phyloP scores from a whole-genome alignment of 1,140 invertebrate species.

The Neodiprion pinetum region DNA sequence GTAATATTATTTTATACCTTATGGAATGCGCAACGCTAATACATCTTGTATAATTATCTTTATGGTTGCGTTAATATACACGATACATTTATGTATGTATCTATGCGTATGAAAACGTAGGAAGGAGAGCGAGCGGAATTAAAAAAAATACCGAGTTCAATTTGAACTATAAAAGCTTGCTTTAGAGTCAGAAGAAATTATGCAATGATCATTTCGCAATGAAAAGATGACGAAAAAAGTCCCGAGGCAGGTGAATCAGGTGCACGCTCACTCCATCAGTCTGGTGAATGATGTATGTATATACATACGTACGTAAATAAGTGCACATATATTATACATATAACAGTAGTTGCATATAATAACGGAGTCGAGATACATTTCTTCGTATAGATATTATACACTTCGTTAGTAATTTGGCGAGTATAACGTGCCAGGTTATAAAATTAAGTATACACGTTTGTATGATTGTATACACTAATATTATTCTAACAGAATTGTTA shows the following conservation, averaged over 20 bases:
- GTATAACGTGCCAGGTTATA: background rate
- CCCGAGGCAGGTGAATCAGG: too few relatives aligned
- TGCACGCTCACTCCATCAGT: background rate
- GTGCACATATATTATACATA: background rate
- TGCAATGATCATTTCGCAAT: too few relatives aligned
- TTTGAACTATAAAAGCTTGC: too few relatives aligned
- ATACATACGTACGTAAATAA: background rate
- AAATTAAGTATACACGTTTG: background rate
- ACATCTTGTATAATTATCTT: too few relatives aligned
- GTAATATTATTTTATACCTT: background rate
- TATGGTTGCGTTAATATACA: background rate
- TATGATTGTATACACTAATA: background rate
- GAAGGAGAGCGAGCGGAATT: too few relatives aligned
- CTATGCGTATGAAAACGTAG: background rate
- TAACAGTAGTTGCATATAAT: too few relatives aligned
- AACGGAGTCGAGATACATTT: too few relatives aligned
- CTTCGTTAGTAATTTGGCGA: background rate
- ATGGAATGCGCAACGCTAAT: too few relatives aligned
- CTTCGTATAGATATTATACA: too few relatives aligned
- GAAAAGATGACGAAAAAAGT: too few relatives aligned
- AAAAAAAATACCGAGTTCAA: too few relatives aligned
- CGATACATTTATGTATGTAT: background rate
- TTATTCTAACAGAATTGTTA: background rate
- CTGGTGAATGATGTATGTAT: background rate
- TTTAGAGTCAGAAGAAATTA: too few relatives aligned